Percentiles rank a stretch among this genome's conserved stretches.
phyloP scores from a whole-genome alignment of 2,113 vertebrate genomes.

The Chrysochloris asiatica region DNA sequence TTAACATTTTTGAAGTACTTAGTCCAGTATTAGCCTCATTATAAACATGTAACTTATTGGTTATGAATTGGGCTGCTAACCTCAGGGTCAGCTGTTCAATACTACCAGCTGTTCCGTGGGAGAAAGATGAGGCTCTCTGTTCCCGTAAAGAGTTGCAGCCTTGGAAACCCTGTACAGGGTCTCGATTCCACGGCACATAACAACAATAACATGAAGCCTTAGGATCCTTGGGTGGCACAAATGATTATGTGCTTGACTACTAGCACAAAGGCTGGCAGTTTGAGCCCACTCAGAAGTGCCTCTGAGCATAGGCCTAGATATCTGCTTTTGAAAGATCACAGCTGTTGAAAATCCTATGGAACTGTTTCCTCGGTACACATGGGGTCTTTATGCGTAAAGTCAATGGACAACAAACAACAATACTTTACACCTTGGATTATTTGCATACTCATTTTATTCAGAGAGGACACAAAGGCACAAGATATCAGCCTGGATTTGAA shows the following conservation, averaged over 20 bases:
- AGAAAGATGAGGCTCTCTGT: too few species aligned
- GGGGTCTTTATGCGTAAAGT: not conserved
- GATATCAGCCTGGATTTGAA: constrained; percentile 9
- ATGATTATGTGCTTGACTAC: not conserved
- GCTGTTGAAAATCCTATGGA: not conserved
- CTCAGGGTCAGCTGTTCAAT: too few species aligned
- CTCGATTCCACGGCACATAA: too few species aligned
- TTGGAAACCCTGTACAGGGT: too few species aligned
- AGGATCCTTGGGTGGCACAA: not conserved
- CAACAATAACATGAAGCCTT: not conserved
- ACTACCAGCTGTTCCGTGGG: too few species aligned
- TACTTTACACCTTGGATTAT: too few species aligned
- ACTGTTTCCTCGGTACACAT: not conserved
- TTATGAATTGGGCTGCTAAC: too few species aligned
- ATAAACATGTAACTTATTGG: too few species aligned
- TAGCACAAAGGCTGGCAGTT: not conserved
- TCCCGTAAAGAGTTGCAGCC: too few species aligned
- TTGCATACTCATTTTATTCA: not conserved
- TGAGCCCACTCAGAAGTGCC: not conserved
- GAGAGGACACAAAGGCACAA: not conserved
- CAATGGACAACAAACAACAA: not conserved
- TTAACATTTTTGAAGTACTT: not conserved
- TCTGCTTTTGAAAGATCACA: not conserved
- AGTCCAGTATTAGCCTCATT: not conserved
- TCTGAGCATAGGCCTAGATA: not conserved